Base-by-base conservation (phyloP, 2,888 invertebrate genomes). In the Coleophora deauratella region DNA sequence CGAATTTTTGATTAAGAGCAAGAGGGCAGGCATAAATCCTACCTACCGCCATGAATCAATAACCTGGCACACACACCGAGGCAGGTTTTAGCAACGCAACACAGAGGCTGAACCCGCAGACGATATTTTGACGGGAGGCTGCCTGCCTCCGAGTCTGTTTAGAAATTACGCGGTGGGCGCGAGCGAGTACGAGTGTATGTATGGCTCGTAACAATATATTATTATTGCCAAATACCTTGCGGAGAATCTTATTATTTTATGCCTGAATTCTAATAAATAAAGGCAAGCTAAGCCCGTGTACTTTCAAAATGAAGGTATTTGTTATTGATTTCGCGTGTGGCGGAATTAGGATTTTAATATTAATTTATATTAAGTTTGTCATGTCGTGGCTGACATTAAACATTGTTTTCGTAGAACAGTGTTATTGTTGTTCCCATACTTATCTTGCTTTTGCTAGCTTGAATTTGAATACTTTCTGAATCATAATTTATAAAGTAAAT, bases 11-110 rank as follows among this genome's bases (percentile, higher is more conserved):
- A 80, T 77, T 74, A 72, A 65, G 79, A 72, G 80, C 59, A 78
- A 82, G 73, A 67, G 77, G 75, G 80, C 54, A 72, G 66, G 78
- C 77, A 77, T 75, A 78, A 79, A 77, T 78, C 73, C 71, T 63
- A 77, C 73, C 71, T 63, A 69, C 65, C 59, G 66, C 66, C 72
- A 76, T 80, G 76, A 82, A 84, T 82, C 84, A 82, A 84, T 84
- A 84, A 80, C 72, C 72, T 63, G 69, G 61, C 66, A 60, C 70
- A 77, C 76, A 59, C 76, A 78, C 79, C 77, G 76, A 57, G 53
- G 48, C 53, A 52, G 50, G 63, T 64, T 54, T 62, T 66, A 69
- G 59, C 62, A 72, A 78, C 75, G 78, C 62, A 72, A 78, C 76
- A 79, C 77, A 68, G 50, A 50, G 48, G 48, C 46, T 50, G 50